Base-by-base conservation (phyloP, 2,888 invertebrate genomes). In the Trypoxylon attenuatum region DNA sequence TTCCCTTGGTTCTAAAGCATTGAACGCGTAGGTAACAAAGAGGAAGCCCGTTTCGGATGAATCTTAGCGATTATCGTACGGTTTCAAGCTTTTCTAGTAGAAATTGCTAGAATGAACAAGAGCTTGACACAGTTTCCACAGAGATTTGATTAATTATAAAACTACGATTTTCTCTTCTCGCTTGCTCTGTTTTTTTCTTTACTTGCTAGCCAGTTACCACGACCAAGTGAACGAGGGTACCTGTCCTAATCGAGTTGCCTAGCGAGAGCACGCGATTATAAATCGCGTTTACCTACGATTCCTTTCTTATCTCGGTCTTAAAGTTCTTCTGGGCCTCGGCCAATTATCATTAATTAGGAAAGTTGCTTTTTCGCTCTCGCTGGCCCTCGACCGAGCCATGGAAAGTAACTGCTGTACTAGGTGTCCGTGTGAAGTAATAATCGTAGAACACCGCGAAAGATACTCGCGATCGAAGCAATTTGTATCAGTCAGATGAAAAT, bases 261-360 rank as follows among this genome's bases (percentile, higher is more conserved):
- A 55, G 47, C 49, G 46, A 68, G 55, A 49, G 45, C 60, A n/a
- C n/a, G n/a, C 46, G 57, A 72, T 75, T 69, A 66, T 72, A 70
- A 78, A 78, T 75, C 72, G 69, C 69, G 68, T 73, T 76, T 77
- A 75, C 76, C 71, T 73, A 71, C 71, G 71, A 72, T 70, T 62
- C 78, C 74, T 80, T 83, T 79, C 82, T 83, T 84, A 85, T 84
- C 84, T 79, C 75, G 73, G 79, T 69, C 69, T 77, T 76, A 80
- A 80, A 80, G 74, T 82, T 76, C 69, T 67, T 76, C 72, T 62
- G 68, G 62, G 55, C 23, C 54, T 47, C 62, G 73, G 81, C 83
- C 84, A 84, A 84, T 84, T 85, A 86, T 82, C 85, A 84, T 84
- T 86, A 85, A 84, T 86, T 84, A 84, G 84, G 84, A 84, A 86